These are phyloP conservation scores for Parelbella ahira DNA, from an alignment of 2,888 invertebrate species.

Conservation along the genomic window DNA sequence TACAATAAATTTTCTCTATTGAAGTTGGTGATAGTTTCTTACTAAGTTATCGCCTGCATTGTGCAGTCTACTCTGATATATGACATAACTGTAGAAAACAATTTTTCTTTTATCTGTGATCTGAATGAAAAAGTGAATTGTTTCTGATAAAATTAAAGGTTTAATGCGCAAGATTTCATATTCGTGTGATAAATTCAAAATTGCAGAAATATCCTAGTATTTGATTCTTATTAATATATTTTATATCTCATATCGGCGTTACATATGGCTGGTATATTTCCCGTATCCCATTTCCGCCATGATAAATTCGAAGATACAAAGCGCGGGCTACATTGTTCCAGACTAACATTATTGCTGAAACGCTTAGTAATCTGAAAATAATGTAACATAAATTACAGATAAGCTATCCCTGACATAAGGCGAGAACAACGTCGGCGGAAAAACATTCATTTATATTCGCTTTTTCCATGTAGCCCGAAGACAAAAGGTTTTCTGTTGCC, in stretches of 20 bases:
- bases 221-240: too few species aligned
- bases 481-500: constrained; percentile 7
- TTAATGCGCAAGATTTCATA: too few species aligned
- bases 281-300: not conserved
- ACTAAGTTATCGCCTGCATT: constrained; percentile 3
- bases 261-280: too few species aligned
- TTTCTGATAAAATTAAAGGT: too few species aligned
- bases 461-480: constrained; percentile 6
- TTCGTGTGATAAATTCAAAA: too few species aligned
- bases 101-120: too few species aligned
- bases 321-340: constrained; percentile 7
- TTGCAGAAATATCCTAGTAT: too few species aligned
- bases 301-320: constrained; percentile 2
- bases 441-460: constrained; percentile 18
- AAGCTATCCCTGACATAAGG: constrained; percentile 16
- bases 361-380: constrained; percentile 14
- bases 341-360: constrained; percentile 1
- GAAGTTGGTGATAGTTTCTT: constrained; percentile 8
- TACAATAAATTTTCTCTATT: constrained; percentile 14
- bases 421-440: constrained; percentile 7
- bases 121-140: too few species aligned
- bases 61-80: not conserved
- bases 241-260: too few species aligned
- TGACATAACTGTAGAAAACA: too few species aligned
- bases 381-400: constrained; percentile 21